phyloP scores from a whole-genome alignment of 2,797 vertebrate genomes.

The Anniella stebbinsi region DNA sequence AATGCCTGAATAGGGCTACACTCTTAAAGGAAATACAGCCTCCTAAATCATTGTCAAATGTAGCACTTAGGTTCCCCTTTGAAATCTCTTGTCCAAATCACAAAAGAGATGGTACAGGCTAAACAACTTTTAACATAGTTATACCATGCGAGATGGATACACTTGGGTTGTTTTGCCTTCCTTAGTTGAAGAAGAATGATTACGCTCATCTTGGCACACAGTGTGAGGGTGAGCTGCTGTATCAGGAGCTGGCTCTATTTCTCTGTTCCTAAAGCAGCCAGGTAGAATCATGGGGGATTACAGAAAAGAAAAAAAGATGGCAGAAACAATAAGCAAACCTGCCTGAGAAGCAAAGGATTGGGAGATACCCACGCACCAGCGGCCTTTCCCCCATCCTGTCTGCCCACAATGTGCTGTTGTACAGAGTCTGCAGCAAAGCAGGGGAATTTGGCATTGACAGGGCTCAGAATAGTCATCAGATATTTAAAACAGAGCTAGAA shows the following conservation, averaged over 20 bases:
- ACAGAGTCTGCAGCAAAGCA: constrained; percentile 74
- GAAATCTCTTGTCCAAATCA: constrained; percentile 30
- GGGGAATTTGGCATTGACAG: constrained; percentile 75
- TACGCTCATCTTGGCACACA: constrained; percentile 61
- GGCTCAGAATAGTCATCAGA: constrained; percentile 79
- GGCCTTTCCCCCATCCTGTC: constrained; percentile 50
- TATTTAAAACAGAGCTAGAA: constrained; percentile 81
- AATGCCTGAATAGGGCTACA: not conserved
- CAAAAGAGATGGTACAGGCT: constrained; percentile 58
- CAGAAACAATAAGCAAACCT: constrained; percentile 55
- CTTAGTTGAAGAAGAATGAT: constrained; percentile 49
- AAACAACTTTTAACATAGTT: constrained; percentile 72
- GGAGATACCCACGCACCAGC: constrained; percentile 62
- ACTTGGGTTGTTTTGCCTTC: constrained; percentile 68
- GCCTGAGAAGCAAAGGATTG: constrained; percentile 67
- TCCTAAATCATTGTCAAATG: not conserved
- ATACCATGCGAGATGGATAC: constrained; percentile 55
- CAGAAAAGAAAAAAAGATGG: constrained; percentile 52
- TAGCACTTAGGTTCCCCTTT: not conserved
- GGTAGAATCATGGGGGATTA: constrained; percentile 59
- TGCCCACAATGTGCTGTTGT: constrained; percentile 79
- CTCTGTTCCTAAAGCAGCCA: constrained; percentile 52
- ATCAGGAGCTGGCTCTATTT: constrained; percentile 55
- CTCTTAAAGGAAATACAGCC: not conserved
- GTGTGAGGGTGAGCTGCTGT: constrained; percentile 34